phyloP scores from a whole-genome alignment of 2,797 vertebrate genomes.

The Babyrousa celebensis region DNA sequence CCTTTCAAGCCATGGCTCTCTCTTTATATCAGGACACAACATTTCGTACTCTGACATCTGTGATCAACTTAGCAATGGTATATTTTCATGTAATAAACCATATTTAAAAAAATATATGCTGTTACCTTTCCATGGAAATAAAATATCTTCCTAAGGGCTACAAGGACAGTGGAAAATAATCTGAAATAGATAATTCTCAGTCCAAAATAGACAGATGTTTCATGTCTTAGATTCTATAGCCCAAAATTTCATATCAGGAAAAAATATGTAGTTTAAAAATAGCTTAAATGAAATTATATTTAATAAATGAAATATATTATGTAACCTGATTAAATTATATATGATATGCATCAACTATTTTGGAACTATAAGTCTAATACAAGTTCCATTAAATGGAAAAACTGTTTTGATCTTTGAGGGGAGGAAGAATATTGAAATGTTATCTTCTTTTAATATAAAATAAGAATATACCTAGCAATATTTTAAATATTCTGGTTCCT shows the following conservation, averaged over 20 bases:
- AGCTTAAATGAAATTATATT: constrained; percentile 72
- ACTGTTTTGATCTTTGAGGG: constrained; percentile 36
- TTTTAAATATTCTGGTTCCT: neutral
- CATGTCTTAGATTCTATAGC: neutral
- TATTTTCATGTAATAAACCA: neutral
- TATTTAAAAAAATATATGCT: neutral
- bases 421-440: neutral
- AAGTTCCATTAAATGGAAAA: constrained; percentile 73
- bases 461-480: neutral
- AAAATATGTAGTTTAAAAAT: neutral
- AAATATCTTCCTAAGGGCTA: neutral
- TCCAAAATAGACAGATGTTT: neutral
- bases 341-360: constrained; percentile 7
- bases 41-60: neutral
- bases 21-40: neutral
- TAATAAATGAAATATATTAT: constrained; percentile 67
- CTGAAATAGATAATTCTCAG: neutral
- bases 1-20: neutral
- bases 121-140: neutral
- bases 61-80: neutral
- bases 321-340: constrained; percentile 75
- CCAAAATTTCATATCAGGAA: neutral
- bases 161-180: neutral
- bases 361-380: neutral
- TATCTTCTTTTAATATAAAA: neutral